A percentile compares a stretch with the other conserved stretches of the same genome.
These are phyloP conservation scores for Temnothorax ravouxi DNA, from an alignment of 2,888 invertebrate species.

Conservation along the genomic window DNA sequence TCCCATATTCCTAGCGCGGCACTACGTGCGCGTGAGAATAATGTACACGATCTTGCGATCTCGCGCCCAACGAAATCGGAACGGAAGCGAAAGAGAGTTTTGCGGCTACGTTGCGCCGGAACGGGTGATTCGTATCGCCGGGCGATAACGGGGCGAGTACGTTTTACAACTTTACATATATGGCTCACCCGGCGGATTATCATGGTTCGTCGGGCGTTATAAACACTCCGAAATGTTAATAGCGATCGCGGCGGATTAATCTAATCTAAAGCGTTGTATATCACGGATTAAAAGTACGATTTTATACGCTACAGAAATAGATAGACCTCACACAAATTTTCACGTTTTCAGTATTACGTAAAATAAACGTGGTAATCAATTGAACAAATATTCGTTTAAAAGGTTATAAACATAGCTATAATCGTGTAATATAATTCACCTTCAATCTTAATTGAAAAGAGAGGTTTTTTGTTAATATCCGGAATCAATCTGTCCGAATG, in stretches of 20 bases:
- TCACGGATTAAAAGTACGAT: not conserved
- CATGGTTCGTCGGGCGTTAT: not conserved
- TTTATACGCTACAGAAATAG: not conserved
- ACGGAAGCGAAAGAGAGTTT: constrained; percentile 34
- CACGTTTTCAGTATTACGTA: not conserved
- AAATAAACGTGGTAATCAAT: not conserved
- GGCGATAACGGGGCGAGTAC: constrained; percentile 3
- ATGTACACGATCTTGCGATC: not conserved
- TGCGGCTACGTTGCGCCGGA: not conserved
- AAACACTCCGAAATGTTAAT: constrained; percentile 12
- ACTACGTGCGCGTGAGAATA: not conserved
- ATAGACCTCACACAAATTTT: not conserved
- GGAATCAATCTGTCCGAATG: not conserved
- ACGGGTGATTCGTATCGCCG: constrained; percentile 11
- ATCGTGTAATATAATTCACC: not conserved
- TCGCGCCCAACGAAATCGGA: constrained; percentile 3
- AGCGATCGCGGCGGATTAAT: constrained; percentile 5
- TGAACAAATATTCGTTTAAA: not conserved
- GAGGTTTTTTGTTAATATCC: not conserved
- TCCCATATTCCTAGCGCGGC: not conserved
- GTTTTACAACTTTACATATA: constrained; percentile 18
- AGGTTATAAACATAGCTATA: not conserved
- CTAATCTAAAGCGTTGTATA: constrained; percentile 16
- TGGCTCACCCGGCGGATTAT: not conserved
- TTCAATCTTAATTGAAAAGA: constrained; percentile 1